A percentile compares a stretch with the other conserved stretches of the same genome.
These are phyloP conservation scores for Nephrotoma appendiculata DNA, from an alignment of 2,888 invertebrate species.

Conservation along the genomic window DNA sequence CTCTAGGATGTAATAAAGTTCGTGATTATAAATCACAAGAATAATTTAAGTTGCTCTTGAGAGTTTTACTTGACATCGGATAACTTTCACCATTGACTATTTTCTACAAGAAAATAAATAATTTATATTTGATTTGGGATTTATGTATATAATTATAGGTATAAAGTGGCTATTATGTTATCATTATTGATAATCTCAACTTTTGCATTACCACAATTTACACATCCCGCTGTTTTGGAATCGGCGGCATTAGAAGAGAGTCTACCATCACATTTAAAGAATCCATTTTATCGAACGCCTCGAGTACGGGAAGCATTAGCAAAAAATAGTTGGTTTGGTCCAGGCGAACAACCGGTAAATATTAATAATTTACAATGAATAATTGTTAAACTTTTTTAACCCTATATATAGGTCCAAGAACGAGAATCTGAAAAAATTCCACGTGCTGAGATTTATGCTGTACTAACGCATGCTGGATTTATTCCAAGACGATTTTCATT, in stretches of 20 bases:
- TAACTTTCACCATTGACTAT: not conserved
- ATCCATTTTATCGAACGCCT: slow-evolving; percentile 43
- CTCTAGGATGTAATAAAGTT: not conserved
- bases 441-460: slow-evolving; percentile 46
- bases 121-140: not conserved
- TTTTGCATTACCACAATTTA: slow-evolving; percentile 21
- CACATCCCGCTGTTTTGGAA: slow-evolving; percentile 44
- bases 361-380: slow-evolving; percentile 5
- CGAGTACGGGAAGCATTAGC: slow-evolving; percentile 39
- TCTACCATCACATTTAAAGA: slow-evolving; percentile 40
- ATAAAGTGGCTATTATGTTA: not conserved
- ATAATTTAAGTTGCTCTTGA: not conserved
- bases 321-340: slow-evolving; percentile 42
- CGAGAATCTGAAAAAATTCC: slow-evolving; percentile 45
- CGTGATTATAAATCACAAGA: not conserved
- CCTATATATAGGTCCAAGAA: slow-evolving; percentile 36
- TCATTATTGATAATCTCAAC: not conserved
- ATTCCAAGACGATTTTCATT: slow-evolving; percentile 26
- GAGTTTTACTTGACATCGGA: not conserved
- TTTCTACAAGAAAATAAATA: not conserved
- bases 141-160: not conserved
- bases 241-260: slow-evolving; percentile 40
- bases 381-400: not conserved
- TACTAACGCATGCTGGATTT: slow-evolving; percentile 48
- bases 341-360: slow-evolving; percentile 42